Evolutionary conservation across 2,888 invertebrate species (phyloP), one percentile per base, ranked within the genome.

Genomic region (Nomada ruficornis): DNA sequence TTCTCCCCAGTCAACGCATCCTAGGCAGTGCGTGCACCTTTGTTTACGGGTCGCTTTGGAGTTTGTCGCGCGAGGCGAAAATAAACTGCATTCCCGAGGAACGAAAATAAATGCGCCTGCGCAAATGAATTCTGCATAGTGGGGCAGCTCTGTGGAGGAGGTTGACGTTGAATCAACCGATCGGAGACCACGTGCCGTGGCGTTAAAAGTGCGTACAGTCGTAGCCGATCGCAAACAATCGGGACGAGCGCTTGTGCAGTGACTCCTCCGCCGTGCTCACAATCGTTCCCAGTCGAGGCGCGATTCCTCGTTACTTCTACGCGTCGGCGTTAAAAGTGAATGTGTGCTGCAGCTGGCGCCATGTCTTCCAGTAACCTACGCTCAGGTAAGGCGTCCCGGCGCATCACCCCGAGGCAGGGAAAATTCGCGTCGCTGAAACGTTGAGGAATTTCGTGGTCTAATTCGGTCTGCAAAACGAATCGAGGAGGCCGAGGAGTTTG

Each of bases 181-280:
- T 15, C 47, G 44, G 81, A 47, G 65, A 65, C 80, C 80, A 86
- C 86, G 84, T 86, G 84, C 80, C 71, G 29, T 18, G 64, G 59
- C 78, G 88, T 88, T 80, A 86, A 85, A 85, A 79, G 72, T 73
- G 60, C 60, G 76, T 88, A 74, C 82, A 68, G 69, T 69, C 77
- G 70, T 74, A 50, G 9, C 10, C 65, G 72, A 79, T 80, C 82
- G 84, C 69, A 82, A 79, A 84, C 75, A 72, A 72, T 63, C 77
- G 29, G 42, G 59, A 64, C 80, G 80, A 70, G 60, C 70, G 44
- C 42, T 15, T 23, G 73, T 65, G 60, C 68, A 20, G 57, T 59
- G 11, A n/a, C 52, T 70, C 54, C 62, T 47, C 13, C 71, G 54
- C 13, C 20, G 44, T 67, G 55, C 74, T 54, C 71, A 20, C 5